phyloP scores from a whole-genome alignment of 2,797 vertebrate species.

The Glossophaga mutica region DNA sequence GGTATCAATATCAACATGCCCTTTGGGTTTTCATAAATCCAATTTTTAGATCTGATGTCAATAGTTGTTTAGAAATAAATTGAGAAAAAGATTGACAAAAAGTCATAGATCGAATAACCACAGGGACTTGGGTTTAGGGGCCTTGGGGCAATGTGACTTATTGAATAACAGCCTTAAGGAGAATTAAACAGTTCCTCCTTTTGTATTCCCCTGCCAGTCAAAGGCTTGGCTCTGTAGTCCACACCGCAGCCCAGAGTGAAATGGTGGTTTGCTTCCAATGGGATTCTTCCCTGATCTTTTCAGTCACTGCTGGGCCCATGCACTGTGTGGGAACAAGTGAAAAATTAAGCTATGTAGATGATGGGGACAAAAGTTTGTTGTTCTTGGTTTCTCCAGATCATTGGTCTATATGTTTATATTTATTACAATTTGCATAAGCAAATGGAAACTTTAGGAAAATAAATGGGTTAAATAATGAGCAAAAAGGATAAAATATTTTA shows the following conservation, averaged over 20 bases:
- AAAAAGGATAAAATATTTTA: not conserved
- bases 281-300: not conserved
- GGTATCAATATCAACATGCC: slow-evolving; percentile 55
- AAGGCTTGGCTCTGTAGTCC: not conserved
- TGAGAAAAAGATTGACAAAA: slow-evolving; percentile 60
- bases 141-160: slow-evolving; percentile 19
- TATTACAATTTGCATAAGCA: not conserved
- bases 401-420: not conserved
- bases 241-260: not conserved
- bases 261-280: not conserved
- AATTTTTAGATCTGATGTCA: slow-evolving; percentile 65
- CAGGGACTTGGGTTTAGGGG: slow-evolving; percentile 26
- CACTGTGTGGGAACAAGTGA: not conserved
- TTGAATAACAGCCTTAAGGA: slow-evolving; percentile 57
- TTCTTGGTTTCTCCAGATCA: not conserved
- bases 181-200: slow-evolving; percentile 51
- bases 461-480: not conserved
- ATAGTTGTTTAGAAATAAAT: slow-evolving; percentile 65
- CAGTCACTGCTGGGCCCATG: not conserved
- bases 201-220: slow-evolving; percentile 26
- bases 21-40: slow-evolving; percentile 55
- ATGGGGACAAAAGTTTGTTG: not conserved
- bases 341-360: not conserved
- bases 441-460: not conserved
- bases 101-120: slow-evolving; percentile 61